Conservation (phyloP, 2,113 vertebrate genomes). For the Menidia beryllina region DNA sequence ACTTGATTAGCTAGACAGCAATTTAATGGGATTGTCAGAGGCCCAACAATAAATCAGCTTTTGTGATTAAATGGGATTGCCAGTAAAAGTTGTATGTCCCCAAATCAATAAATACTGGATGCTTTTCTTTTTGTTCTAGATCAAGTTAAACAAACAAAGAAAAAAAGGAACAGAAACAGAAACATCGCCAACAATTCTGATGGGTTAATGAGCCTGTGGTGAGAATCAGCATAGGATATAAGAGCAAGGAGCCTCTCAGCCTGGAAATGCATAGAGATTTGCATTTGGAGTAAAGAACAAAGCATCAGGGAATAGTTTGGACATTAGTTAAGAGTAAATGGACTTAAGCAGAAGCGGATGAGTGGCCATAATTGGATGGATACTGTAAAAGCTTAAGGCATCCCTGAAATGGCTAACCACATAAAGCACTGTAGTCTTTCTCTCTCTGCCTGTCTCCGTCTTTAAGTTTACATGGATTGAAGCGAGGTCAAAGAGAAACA, state of each 20-base stretch:
- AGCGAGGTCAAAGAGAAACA: conserved; percentile 28
- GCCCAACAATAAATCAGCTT: conserved; percentile 86
- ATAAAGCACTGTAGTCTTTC: conserved; percentile 38
- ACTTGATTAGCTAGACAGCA: conserved; percentile 88
- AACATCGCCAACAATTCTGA: conserved; percentile 60
- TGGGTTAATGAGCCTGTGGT: conserved; percentile 59
- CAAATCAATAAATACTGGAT: conserved; percentile 86
- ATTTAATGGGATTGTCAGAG: conserved; percentile 87
- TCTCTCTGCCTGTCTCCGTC: conserved; percentile 26
- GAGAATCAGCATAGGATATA: conserved; percentile 49
- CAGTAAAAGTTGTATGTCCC: conserved; percentile 84
- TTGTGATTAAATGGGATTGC: conserved; percentile 87
- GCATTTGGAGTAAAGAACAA: conserved; percentile 62
- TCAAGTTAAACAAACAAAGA: conserved; percentile 31
- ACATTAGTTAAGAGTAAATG: conserved; percentile 72
- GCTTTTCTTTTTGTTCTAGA: conserved; percentile 74
- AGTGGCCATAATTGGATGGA: conserved; percentile 54
- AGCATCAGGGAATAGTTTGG: conserved; percentile 65
- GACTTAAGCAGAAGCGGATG: conserved; percentile 59
- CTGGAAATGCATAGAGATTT: conserved; percentile 50
- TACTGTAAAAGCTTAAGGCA: conserved; percentile 64
- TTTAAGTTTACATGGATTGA: conserved; percentile 21
- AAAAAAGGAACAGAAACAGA: background rate
- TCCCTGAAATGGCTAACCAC: conserved; percentile 53
- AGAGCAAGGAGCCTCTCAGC: conserved; percentile 47